Percentiles rank a stretch among this genome's conserved stretches.
Evolutionary conservation across 1,140 invertebrate species (phyloP).

Genomic region (Macrostomum lignano): DNA sequence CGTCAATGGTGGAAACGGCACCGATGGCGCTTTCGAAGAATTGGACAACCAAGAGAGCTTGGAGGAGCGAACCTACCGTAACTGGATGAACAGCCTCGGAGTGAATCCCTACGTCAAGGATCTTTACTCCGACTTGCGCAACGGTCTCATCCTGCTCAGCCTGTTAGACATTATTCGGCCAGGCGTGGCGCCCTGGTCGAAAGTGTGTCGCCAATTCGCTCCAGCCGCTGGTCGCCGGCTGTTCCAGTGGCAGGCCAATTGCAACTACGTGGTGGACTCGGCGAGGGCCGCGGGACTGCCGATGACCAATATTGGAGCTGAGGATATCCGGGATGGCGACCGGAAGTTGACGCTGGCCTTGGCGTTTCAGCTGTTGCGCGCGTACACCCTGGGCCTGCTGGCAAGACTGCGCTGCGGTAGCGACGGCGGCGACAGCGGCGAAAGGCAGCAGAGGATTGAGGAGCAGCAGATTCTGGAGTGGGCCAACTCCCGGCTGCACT

Average conservation of each 20-base stretch:
- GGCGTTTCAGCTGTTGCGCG: constrained; percentile 94
- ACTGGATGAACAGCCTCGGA: constrained; percentile 35
- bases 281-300: background rate
- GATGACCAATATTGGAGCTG: constrained; percentile 1
- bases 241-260: constrained; percentile 11
- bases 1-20: too few relatives aligned
- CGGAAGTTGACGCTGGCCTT: constrained; percentile 4
- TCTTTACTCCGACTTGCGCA: constrained; percentile 80
- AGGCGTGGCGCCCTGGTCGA: constrained; percentile 73
- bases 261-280: constrained; percentile 5
- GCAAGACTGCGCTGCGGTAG: constrained; percentile 53
- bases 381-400: constrained; percentile 73
- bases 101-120: constrained; percentile 79
- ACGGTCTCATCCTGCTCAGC: constrained; percentile 85
- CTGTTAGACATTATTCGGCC: constrained; percentile 85
- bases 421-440: constrained; percentile 43
- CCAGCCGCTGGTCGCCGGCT: constrained; percentile 12
- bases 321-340: constrained; percentile 4
- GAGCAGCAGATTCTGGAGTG: constrained; percentile 82
- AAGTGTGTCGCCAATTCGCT: constrained; percentile 39
- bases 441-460: constrained; percentile 39
- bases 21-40: constrained; percentile 15
- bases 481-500: constrained; percentile 45
- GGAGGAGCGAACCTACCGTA: constrained; percentile 20
- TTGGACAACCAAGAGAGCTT: constrained; percentile 19